phyloP scores from a whole-genome alignment of 2,888 invertebrate genomes.

The Ceriagrion tenellum region DNA sequence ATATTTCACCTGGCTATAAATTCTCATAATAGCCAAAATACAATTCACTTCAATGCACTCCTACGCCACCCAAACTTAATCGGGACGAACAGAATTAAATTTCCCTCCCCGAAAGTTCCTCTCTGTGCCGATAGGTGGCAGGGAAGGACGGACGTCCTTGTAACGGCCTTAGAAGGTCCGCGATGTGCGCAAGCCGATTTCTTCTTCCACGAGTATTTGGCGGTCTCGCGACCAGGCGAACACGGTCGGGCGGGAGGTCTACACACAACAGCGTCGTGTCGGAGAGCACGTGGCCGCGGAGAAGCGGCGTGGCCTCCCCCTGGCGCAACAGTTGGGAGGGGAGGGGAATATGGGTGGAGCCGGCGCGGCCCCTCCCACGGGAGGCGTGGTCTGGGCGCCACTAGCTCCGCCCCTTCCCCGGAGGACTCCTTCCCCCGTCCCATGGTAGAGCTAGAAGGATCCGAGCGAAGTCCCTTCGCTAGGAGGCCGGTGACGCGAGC shows the following conservation, averaged over 20 bases:
- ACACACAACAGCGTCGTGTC: background rate
- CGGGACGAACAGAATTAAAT: background rate
- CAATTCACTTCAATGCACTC: too few species aligned
- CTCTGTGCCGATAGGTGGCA: conserved; percentile 44
- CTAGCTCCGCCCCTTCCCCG: background rate
- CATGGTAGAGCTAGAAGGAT: conserved; percentile 54
- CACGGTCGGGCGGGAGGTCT: conserved; percentile 49
- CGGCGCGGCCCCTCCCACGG: background rate
- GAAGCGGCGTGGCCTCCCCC: background rate
- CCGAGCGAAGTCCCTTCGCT: background rate
- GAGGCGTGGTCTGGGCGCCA: background rate
- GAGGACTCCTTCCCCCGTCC: background rate
- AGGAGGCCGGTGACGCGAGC: background rate
- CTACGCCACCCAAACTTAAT: too few species aligned
- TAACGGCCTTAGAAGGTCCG: conserved; percentile 43
- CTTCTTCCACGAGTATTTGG: conserved; percentile 69
- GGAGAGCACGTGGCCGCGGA: background rate
- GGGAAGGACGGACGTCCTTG: conserved; percentile 50
- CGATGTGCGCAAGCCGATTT: conserved; percentile 64
- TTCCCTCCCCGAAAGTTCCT: background rate
- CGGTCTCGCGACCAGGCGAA: conserved; percentile 68
- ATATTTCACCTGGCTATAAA: too few species aligned
- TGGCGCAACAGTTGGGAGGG: background rate
- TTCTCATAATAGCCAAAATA: too few species aligned
- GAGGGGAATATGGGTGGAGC: background rate